Percentiles rank a stretch among this genome's conserved stretches.
These are phyloP conservation scores for Mormyrus proboscirostris DNA, from an alignment of 2,797 vertebrate genomes.

Conservation along the genomic window DNA sequence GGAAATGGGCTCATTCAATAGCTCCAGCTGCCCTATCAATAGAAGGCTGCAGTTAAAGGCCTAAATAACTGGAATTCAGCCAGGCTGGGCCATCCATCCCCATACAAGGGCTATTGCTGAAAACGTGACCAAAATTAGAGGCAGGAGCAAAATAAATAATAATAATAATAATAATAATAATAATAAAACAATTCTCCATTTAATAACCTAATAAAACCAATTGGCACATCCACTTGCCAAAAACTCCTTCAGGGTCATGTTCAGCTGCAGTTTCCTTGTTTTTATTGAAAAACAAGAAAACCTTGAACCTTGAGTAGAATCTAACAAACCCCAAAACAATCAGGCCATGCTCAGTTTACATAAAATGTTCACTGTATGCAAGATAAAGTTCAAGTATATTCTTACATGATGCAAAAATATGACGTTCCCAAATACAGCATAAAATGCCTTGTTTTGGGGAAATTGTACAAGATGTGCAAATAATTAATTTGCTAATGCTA, in stretches of 20 bases:
- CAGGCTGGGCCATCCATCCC: conserved; percentile 39
- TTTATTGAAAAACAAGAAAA: background rate
- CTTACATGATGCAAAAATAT: background rate
- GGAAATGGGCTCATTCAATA: conserved; percentile 69
- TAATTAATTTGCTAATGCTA: background rate
- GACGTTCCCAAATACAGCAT: background rate
- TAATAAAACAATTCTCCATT: background rate
- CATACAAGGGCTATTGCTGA: conserved; percentile 29
- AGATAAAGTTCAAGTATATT: background rate
- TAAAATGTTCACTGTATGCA: background rate
- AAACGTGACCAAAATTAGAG: background rate
- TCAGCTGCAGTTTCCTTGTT: background rate
- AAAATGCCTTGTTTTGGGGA: background rate
- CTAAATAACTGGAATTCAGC: conserved; percentile 69
- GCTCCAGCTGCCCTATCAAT: conserved; percentile 78
- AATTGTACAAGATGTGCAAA: background rate
- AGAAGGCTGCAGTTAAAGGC: conserved; percentile 61
- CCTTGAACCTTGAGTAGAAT: background rate
- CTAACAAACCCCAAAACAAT: background rate
- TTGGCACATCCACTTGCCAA: background rate
- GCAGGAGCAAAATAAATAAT: background rate
- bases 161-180: no score
- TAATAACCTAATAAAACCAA: background rate
- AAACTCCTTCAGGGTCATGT: background rate
- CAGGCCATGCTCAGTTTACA: background rate